Evolutionary conservation across 1,140 invertebrate species (phyloP), one percentile per base, ranked within the genome.

Genomic region (Conopomorpha cramerella): DNA sequence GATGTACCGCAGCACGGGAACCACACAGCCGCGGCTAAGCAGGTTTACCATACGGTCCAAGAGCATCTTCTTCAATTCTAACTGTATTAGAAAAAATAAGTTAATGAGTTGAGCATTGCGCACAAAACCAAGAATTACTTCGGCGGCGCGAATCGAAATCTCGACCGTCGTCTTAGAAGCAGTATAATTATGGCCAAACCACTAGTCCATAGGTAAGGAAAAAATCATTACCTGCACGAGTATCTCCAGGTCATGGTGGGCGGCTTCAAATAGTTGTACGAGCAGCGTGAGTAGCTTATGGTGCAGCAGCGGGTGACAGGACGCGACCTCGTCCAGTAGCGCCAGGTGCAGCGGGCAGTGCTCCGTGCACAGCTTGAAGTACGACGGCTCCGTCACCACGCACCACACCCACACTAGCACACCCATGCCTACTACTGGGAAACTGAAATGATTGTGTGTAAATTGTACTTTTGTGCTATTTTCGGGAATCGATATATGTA

Each of bases 11-110:
- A 99, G 85, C 1, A 99, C 95, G 2, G 95, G 94, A 7, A 98
- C 88, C 0, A 98, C 96, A 76, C 91, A 98, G 1, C 96, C 96
- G 46, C 90, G 82, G 57, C 93, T 95, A 3, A 99, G 64, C 28
- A 99, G 73, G 79, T 98, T 96, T 0, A 99, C 94, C 93, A 99
- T 97, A 36, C 97, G 83, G 65, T 99, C 97, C 14, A 99, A 77
- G 36, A 99, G 82, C 89, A 97, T 97, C 79, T 98, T 98, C 51
- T 95, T 90, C 79, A 98, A 86, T 77, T 98, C 95, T 51, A 99
- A 79, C 86, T 96, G 70, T 30, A 84, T n/a, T n/a, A n/a, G n/a
- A n/a, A n/a, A n/a, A n/a, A n/a, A n/a, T n/a, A n/a, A n/a, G n/a
- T n/a, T n/a, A n/a, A n/a, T n/a, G n/a, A n/a, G n/a, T n/a, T n/a